Evolutionary conservation across 2,888 invertebrate genomes (phyloP).

Genomic region (Oscheius myriophilus): DNA sequence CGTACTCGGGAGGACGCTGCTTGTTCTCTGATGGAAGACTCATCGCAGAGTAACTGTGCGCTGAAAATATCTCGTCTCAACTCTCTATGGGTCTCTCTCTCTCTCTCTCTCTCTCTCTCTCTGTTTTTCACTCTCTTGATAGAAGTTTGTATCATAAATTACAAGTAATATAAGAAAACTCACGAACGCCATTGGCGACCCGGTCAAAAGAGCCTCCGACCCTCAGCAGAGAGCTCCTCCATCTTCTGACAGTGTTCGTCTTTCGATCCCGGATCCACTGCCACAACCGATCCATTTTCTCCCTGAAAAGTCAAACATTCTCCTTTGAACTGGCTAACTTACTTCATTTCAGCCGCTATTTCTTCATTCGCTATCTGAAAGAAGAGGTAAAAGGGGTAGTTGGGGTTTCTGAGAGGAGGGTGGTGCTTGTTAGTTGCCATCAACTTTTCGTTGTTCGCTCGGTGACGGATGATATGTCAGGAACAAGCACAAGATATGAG

Average conservation of each 20-base stretch:
- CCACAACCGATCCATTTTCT: constrained; percentile 59
- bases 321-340: not conserved
- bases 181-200: constrained; percentile 25
- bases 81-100: no score
- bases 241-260: constrained; percentile 59
- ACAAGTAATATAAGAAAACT: not conserved
- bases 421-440: not conserved
- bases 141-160: not conserved
- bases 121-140: not conserved
- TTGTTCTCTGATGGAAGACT: constrained; percentile 13
- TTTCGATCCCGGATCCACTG: constrained; percentile 64
- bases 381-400: not conserved
- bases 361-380: not conserved
- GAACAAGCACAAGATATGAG: no score
- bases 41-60: constrained; percentile 24
- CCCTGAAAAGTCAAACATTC: not conserved
- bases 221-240: constrained; percentile 47
- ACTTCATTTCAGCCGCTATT: constrained; percentile 15
- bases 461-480: no score
- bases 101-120: no score
- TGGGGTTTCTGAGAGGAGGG: not conserved
- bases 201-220: constrained; percentile 23
- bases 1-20: constrained; percentile 33
- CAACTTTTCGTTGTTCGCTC: not conserved
- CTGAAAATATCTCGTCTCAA: constrained; percentile 5